Evolutionary conservation across 2,113 vertebrate genomes (phyloP).

Genomic region (Gnathonemus echidnorhynchus): DNA sequence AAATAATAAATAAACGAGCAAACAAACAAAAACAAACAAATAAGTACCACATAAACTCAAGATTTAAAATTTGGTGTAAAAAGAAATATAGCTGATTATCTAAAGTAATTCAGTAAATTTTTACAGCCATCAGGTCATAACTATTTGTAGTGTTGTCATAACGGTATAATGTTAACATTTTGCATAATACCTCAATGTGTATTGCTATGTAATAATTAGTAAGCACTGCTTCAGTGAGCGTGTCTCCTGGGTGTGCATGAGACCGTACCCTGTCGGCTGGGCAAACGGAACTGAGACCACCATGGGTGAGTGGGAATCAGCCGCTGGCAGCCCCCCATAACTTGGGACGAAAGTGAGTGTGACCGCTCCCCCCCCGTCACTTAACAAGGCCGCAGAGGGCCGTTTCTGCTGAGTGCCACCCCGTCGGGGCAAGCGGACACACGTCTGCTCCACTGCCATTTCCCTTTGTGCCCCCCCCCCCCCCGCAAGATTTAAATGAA

Average conservation of each 20-base stretch:
- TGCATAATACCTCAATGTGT: background rate
- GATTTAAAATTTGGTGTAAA: background rate
- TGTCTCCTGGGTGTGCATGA: conserved; percentile 27
- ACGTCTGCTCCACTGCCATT: conserved; percentile 56
- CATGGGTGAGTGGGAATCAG: conserved; percentile 46
- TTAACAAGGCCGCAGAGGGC: conserved; percentile 51
- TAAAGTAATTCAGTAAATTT: background rate
- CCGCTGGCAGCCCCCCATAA: conserved; percentile 12
- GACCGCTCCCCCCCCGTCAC: conserved; percentile 38
- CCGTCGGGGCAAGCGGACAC: conserved; percentile 64
- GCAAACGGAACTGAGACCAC: conserved; percentile 64
- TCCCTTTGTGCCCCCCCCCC: conserved; percentile 43
- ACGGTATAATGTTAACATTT: background rate
- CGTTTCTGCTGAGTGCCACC: conserved; percentile 53
- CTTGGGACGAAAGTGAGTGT: conserved; percentile 20
- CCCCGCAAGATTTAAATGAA: conserved; percentile 68
- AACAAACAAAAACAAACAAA: background rate
- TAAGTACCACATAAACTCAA: background rate
- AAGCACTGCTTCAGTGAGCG: background rate
- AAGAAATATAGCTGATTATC: background rate
- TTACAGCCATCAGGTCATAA: background rate
- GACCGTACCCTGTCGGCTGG: conserved; percentile 48
- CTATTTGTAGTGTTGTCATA: background rate
- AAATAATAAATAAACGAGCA: background rate
- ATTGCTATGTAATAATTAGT: background rate